Evolutionary conservation across 2,113 vertebrate species (phyloP), one percentile per base, ranked within the genome.

Genomic region (Trogon melanurus): DNA sequence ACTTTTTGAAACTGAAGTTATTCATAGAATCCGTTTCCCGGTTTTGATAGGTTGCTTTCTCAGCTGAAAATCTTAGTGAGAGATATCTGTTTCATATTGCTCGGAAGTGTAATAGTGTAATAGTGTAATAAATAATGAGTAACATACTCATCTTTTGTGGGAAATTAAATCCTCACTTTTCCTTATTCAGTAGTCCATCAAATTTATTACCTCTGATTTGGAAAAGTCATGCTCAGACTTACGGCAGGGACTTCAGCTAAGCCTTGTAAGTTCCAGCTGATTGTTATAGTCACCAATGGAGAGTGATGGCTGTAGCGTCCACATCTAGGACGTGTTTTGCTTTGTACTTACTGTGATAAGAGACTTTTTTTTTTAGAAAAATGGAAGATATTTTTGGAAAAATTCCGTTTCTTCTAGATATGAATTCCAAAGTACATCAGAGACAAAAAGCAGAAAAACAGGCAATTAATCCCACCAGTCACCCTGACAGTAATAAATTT

Each of bases 401-500:
- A 88, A 60, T 23, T 2, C 5, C 4, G 11, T 75, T 87, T 85
- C 45, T 89, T 48, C 22, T 22, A 72, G 61, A 30, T 61, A 29
- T 16, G 17, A 79, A 57, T 88, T 84, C 66, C 38, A 26, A 83
- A 91, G 30, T 47, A 91, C 10, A 44, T 13, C 26, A 88, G 21
- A 74, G 18, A 78, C 29, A 84, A 87, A 91, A 94, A 13, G n/a
- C 22, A 79, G 32, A 45, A 84, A 96, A 95, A 3, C 41, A 69
- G n/a, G 45, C 85, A 92, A 94, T 94, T 96, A 91, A 85, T 88
- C n/a, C 27, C 61, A 69, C 38, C 17, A 89, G 51, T 62, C 48
- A 44, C 25, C 34, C 45, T 72, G 45, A 75, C 32, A 58, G 47
- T 50, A 93, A 75, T 91, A 96, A 20, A 84, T 94, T 96, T 95